Conservation (phyloP, 2,113 vertebrate genomes). For the Poicephalus meyeri region DNA sequence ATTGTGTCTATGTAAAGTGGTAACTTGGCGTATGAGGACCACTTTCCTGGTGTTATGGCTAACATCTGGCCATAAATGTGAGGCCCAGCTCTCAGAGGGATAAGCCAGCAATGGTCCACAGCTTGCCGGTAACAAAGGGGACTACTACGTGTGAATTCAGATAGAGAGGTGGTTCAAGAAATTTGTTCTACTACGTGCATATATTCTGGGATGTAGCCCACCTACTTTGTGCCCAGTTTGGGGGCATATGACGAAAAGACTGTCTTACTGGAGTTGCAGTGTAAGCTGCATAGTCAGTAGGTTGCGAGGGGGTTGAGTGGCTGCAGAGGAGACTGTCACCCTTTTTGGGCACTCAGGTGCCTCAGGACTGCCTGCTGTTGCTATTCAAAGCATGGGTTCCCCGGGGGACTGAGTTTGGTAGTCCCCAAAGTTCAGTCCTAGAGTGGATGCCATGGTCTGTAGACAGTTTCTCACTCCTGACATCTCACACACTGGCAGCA, state of each 20-base stretch:
- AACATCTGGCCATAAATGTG: not conserved
- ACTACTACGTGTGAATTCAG: fast-evolving
- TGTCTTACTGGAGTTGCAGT: not conserved
- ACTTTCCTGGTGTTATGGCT: not conserved
- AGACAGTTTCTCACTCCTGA: not conserved
- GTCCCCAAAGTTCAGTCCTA: not conserved
- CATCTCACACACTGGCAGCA: not conserved
- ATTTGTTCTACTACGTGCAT: not conserved
- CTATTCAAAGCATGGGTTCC: not conserved
- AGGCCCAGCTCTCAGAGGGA: not conserved
- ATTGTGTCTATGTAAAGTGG: not conserved
- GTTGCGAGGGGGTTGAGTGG: not conserved
- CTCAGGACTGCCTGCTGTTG: not conserved
- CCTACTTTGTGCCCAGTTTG: not conserved
- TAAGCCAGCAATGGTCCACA: not conserved
- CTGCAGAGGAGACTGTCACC: not conserved
- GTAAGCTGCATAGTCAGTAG: not conserved
- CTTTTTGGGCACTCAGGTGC: fast-evolving
- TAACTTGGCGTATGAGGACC: not conserved
- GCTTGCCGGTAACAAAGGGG: not conserved
- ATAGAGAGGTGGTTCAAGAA: not conserved
- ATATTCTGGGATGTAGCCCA: not conserved
- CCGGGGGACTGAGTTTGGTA: not conserved
- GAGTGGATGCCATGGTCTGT: not conserved
- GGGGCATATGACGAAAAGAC: not conserved